phyloP scores from a whole-genome alignment of 2,113 vertebrate genomes.

The Terrapene triunguis region DNA sequence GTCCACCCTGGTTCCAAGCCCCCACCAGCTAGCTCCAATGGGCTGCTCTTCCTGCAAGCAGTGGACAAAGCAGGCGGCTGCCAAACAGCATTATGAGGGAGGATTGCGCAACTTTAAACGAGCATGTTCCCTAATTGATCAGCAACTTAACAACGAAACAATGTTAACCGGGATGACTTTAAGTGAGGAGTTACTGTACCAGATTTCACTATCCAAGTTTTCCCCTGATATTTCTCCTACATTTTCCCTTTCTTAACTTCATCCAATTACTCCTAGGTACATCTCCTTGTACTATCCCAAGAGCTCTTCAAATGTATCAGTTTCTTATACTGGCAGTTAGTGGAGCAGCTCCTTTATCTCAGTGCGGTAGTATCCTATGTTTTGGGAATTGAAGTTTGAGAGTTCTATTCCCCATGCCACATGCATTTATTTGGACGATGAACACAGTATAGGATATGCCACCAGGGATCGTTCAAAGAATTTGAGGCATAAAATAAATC shows the following conservation, averaged over 20 bases:
- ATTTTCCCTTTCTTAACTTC: neutral
- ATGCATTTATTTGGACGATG: neutral
- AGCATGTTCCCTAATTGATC: too few relatives aligned
- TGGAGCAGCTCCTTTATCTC: neutral
- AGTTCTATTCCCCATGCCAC: neutral
- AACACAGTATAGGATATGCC: neutral
- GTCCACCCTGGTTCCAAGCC: too few relatives aligned
- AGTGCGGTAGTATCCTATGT: neutral
- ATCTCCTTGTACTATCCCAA: neutral
- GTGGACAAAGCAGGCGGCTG: too few relatives aligned
- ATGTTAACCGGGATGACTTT: too few relatives aligned
- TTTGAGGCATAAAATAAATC: neutral
- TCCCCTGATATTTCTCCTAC: neutral
- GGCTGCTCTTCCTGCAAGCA: too few relatives aligned
- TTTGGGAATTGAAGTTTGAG: neutral
- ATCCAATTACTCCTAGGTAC: neutral
- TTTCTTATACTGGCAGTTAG: neutral
- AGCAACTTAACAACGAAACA: too few relatives aligned
- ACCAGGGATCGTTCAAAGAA: neutral
- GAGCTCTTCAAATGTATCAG: neutral
- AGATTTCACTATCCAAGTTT: neutral
- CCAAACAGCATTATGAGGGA: too few relatives aligned
- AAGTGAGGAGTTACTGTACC: neutral
- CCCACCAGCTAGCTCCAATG: too few relatives aligned
- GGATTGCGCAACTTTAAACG: too few relatives aligned